Conservation (phyloP, 1,140 invertebrate species). For the Tigriopus japonicus region DNA sequence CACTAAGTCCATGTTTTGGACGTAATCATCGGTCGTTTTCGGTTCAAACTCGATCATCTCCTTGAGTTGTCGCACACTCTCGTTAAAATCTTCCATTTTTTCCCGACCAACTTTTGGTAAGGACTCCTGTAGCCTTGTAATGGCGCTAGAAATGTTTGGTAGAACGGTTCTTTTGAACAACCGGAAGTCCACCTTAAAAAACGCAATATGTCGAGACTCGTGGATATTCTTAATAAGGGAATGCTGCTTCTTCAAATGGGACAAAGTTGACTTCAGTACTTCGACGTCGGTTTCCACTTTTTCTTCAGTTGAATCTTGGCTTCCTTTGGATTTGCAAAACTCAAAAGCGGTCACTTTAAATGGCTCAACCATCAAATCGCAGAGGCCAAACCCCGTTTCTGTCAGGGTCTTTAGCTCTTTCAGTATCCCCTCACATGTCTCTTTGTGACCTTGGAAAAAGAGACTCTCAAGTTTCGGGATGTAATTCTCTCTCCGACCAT, state of each 20-base stretch:
- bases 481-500: not conserved
- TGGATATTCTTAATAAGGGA: not conserved
- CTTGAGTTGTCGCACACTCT: not conserved
- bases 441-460: not conserved
- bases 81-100: constrained; percentile 3
- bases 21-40: not conserved
- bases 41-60: constrained; percentile 8
- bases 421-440: not conserved
- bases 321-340: not conserved
- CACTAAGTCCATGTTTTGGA: not conserved
- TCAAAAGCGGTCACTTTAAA: not conserved
- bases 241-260: not conserved
- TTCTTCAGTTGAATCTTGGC: not conserved
- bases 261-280: not conserved
- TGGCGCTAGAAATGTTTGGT: constrained; percentile 2
- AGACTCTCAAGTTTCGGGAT: not conserved
- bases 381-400: not conserved
- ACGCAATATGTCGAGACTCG: not conserved
- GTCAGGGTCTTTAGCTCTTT: not conserved
- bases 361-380: not conserved
- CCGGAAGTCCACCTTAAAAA: constrained; percentile 10
- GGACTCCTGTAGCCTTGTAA: constrained; percentile 4
- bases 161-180: not conserved
- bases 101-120: not conserved
- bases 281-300: constrained; percentile 2